A percentile compares a stretch with the other conserved stretches of the same genome.
phyloP scores from a whole-genome alignment of 35 echinoderm and acorn worm species.

The Lytechinus variegatus region DNA sequence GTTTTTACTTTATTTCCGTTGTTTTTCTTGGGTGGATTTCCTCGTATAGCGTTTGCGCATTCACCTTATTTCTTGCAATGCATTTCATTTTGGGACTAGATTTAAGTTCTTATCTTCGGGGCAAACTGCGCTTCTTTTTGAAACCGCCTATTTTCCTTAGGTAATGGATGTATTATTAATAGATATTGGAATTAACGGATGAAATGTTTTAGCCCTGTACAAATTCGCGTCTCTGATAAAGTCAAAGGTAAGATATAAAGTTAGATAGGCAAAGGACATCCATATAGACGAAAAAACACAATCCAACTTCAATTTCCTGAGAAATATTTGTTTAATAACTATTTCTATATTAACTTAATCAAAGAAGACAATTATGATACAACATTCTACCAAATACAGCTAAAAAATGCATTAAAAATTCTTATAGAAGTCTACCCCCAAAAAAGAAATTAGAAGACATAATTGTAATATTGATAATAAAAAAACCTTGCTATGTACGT shows the following conservation, averaged over 20 bases:
- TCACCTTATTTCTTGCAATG: not conserved
- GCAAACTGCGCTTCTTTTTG: not conserved
- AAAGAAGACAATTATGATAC: not conserved
- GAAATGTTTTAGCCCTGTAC: not conserved
- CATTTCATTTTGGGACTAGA: not conserved
- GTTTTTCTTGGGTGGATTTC: not conserved
- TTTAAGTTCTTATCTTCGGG: not conserved
- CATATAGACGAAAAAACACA: too few relatives aligned
- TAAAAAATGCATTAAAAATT: not conserved
- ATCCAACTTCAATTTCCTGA: too few relatives aligned
- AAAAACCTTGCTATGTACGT: too few relatives aligned
- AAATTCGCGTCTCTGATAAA: not conserved
- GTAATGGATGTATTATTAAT: not conserved
- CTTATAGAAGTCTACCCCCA: not conserved
- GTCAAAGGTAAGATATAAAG: not conserved
- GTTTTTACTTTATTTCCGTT: too few relatives aligned
- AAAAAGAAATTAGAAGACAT: too few relatives aligned
- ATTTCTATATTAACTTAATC: not conserved
- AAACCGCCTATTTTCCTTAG: not conserved
- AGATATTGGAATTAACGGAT: not conserved
- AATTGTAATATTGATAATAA: too few relatives aligned
- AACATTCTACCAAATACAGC: not conserved
- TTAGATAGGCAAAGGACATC: not conserved
- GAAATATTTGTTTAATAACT: too few relatives aligned
- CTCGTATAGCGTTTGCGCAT: not conserved